Evolutionary conservation across 1,140 invertebrate genomes (phyloP).

Genomic region (Vanessa tameamea): DNA sequence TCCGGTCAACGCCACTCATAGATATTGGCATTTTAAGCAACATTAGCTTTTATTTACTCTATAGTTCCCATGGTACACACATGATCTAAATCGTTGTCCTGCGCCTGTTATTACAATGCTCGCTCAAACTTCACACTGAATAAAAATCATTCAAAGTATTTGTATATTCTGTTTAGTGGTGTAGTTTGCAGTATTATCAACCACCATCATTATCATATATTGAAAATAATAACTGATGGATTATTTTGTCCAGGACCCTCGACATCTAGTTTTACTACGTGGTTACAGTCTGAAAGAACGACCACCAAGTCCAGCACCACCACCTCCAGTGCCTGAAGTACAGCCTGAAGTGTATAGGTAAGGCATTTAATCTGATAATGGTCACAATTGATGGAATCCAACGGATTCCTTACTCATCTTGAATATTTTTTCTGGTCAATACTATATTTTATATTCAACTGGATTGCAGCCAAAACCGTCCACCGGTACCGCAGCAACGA

Average conservation of each 20-base stretch:
- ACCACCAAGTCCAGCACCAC: constrained; percentile 86
- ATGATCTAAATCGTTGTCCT: too few relatives aligned
- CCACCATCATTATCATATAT: too few relatives aligned
- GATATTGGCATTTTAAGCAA: neutral
- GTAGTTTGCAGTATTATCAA: too few relatives aligned
- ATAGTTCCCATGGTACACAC: too few relatives aligned
- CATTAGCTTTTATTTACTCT: too few relatives aligned
- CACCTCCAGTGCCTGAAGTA: constrained; percentile 69
- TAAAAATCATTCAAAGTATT: too few relatives aligned
- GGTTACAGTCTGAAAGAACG: constrained; percentile 87
- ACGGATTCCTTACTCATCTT: too few relatives aligned
- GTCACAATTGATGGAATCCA: too few relatives aligned
- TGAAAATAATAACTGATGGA: neutral
- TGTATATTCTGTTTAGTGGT: too few relatives aligned
- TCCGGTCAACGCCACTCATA: too few relatives aligned
- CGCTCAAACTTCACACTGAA: too few relatives aligned
- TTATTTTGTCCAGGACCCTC: constrained; percentile 53
- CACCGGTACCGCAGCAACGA: constrained; percentile 25
- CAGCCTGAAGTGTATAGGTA: constrained; percentile 62
- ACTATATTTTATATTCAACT: neutral
- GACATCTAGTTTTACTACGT: constrained; percentile 64
- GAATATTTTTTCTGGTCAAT: neutral
- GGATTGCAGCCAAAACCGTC: constrained; percentile 17
- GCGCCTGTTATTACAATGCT: too few relatives aligned
- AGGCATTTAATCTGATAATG: neutral